phyloP scores from a whole-genome alignment of 1,140 invertebrate genomes.

The Metaphire vulgaris region DNA sequence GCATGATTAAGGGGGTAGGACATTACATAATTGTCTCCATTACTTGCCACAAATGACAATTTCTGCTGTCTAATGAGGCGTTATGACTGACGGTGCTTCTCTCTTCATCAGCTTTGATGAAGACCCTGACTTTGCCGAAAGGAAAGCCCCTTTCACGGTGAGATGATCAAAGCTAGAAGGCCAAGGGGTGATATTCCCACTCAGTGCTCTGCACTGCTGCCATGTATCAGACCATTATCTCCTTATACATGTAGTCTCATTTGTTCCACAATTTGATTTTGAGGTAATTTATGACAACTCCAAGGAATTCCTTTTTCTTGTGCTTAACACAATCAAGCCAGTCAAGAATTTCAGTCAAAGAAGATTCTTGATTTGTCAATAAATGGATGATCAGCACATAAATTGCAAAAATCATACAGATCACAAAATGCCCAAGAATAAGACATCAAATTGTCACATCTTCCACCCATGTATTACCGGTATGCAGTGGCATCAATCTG shows the following conservation, averaged over 20 bases:
- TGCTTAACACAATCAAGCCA: too few relatives aligned
- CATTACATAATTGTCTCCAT: slow-evolving; percentile 1
- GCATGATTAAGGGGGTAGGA: neutral
- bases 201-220: too few relatives aligned
- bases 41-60: slow-evolving; percentile 1
- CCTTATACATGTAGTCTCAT: neutral
- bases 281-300: neutral
- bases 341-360: too few relatives aligned
- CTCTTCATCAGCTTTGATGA: neutral
- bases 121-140: neutral
- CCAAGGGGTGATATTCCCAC: too few relatives aligned
- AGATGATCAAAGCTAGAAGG: neutral
- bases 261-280: neutral
- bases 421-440: too few relatives aligned
- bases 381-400: too few relatives aligned
- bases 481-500: too few relatives aligned
- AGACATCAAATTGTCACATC: too few relatives aligned
- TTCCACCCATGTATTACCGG: too few relatives aligned
- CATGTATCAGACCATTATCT: neutral
- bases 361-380: too few relatives aligned
- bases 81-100: neutral
- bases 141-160: neutral
- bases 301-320: neutral
- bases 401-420: too few relatives aligned
- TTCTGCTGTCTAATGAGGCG: neutral